Conservation (phyloP, 2,113 vertebrate genomes). For the Circaetus gallicus region DNA sequence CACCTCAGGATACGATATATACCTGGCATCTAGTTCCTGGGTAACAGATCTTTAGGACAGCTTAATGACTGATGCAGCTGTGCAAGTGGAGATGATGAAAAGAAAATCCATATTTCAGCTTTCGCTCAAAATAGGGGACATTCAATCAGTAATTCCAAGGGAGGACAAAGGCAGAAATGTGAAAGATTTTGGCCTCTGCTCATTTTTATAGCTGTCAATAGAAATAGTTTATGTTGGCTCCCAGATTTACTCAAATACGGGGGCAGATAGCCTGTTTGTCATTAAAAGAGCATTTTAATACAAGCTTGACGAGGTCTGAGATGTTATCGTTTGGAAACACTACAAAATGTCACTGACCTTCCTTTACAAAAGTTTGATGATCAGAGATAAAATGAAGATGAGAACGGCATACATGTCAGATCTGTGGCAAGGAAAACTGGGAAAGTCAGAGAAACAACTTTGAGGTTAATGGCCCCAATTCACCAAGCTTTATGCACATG, state of each 20-base stretch:
- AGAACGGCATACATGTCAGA: background rate
- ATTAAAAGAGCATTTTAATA: constrained; percentile 31
- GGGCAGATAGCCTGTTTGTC: background rate
- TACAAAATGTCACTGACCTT: background rate
- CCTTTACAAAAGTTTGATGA: background rate
- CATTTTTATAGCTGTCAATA: constrained; percentile 42
- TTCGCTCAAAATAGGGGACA: constrained; percentile 28
- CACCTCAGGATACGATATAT: constrained; percentile 46
- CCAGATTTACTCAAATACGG: constrained; percentile 5
- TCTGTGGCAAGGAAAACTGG: background rate
- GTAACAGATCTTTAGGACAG: constrained; percentile 68
- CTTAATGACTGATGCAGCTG: constrained; percentile 66
- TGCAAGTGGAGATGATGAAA: constrained; percentile 58
- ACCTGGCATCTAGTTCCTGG: constrained; percentile 43
- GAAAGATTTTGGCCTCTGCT: constrained; percentile 32
- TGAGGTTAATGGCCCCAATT: background rate
- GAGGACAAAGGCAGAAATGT: constrained; percentile 26
- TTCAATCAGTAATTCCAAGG: constrained; percentile 54
- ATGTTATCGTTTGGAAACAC: background rate
- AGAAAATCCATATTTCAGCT: constrained; percentile 70
- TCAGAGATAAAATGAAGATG: background rate
- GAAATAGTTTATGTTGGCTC: background rate
- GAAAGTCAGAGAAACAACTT: background rate
- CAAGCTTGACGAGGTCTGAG: background rate
- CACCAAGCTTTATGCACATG: background rate